Evolutionary conservation across 1,140 invertebrate species (phyloP).

Genomic region (Psix sp.): DNA sequence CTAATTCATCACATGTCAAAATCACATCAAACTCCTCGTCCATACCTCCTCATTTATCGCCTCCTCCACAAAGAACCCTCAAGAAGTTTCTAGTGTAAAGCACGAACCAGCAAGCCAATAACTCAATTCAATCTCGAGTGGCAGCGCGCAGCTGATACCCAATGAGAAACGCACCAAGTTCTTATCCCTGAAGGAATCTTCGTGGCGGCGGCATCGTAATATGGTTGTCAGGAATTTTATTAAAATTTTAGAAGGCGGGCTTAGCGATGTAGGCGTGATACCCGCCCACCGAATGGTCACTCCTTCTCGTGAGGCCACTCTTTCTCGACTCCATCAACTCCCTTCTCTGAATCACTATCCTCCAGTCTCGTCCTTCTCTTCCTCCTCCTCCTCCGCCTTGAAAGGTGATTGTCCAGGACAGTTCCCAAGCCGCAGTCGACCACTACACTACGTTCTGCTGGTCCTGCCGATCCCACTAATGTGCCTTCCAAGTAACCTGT

Average conservation of each 20-base stretch:
- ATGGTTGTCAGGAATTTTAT: conserved; percentile 60
- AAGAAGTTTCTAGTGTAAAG: conserved; percentile 22
- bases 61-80: conserved; percentile 2
- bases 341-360: conserved; percentile 47
- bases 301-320: conserved; percentile 20
- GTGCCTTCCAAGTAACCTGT: conserved; percentile 31
- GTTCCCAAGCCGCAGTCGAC: conserved; percentile 74
- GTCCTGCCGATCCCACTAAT: conserved; percentile 44
- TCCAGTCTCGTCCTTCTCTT: conserved; percentile 34
- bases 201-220: conserved; percentile 47
- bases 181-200: conserved; percentile 56
- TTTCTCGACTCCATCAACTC: conserved; percentile 35
- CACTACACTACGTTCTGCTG: conserved; percentile 70
- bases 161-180: conserved; percentile 52
- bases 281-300: conserved; percentile 35
- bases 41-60: neutral
- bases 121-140: conserved; percentile 59
- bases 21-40: conserved; percentile 1
- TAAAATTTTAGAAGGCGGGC: conserved; percentile 29
- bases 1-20: conserved; percentile 15
- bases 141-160: conserved; percentile 39
- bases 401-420: conserved; percentile 74
- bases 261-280: conserved; percentile 21
- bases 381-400: conserved; percentile 42
- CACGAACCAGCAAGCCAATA: conserved; percentile 42